Evolutionary conservation across 2,888 invertebrate species (phyloP).

Genomic region (Agrochola lychnidis): DNA sequence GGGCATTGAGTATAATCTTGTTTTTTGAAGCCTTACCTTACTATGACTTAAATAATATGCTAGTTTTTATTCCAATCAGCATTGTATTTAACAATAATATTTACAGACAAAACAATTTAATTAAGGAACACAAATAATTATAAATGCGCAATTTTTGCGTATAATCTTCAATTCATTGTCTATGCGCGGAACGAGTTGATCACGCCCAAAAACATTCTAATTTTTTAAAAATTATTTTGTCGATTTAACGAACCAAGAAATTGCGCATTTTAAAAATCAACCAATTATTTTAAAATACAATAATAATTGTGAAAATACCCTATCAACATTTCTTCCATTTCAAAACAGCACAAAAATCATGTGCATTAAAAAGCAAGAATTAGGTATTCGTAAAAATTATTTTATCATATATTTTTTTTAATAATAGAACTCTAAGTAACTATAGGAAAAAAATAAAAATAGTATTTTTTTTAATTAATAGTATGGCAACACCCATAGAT

Average conservation of each 20-base stretch:
- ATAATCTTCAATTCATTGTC: background rate
- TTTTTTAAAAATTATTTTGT: background rate
- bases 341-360: slow-evolving; percentile 24
- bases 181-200: background rate
- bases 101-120: slow-evolving; percentile 45
- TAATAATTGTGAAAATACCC: slow-evolving; percentile 36
- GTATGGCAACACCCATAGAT: slow-evolving; percentile 69
- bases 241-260: background rate
- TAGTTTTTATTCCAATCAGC: slow-evolving; percentile 24
- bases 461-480: slow-evolving; percentile 57
- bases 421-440: slow-evolving; percentile 52
- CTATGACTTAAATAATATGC: background rate
- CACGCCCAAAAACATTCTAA: background rate
- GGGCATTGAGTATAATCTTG: no score
- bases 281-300: slow-evolving; percentile 24
- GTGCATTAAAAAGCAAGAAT: slow-evolving; percentile 37
- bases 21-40: no score
- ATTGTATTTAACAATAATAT: slow-evolving; percentile 55
- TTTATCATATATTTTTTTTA: slow-evolving; percentile 23
- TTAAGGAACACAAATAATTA: slow-evolving; percentile 47
- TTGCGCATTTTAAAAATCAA: slow-evolving; percentile 35
- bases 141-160: slow-evolving; percentile 37
- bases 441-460: slow-evolving; percentile 63
- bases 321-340: slow-evolving; percentile 6
- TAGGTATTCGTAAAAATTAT: slow-evolving; percentile 42